phyloP scores from a whole-genome alignment of 2,888 invertebrate genomes.

The Apoda limacodes region DNA sequence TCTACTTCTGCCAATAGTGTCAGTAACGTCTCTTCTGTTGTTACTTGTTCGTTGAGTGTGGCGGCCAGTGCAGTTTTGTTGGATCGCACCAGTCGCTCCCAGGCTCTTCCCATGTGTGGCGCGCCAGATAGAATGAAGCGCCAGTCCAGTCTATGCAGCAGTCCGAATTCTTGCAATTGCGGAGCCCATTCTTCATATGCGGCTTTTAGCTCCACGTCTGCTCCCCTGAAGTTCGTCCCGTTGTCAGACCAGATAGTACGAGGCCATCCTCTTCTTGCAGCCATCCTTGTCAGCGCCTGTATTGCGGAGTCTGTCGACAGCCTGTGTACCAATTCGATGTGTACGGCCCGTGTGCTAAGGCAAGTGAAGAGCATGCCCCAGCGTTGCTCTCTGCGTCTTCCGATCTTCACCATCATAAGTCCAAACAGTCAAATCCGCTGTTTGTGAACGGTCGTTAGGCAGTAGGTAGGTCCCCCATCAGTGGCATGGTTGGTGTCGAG shows the following conservation, averaged over 20 bases:
- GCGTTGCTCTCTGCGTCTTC: constrained; percentile 14
- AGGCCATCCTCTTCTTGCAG: constrained; percentile 18
- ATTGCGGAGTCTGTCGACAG: constrained; percentile 15
- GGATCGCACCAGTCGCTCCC: constrained; percentile 17
- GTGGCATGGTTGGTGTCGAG: constrained; percentile 7
- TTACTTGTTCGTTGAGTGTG: constrained; percentile 6
- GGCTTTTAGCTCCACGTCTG: constrained; percentile 11
- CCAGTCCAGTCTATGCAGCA: constrained; percentile 13
- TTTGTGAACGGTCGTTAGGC: constrained; percentile 18
- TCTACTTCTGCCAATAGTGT: constrained; percentile 14
- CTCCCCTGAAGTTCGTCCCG: constrained; percentile 19
- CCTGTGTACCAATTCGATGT: too few species aligned
- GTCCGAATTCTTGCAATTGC: constrained; percentile 2
- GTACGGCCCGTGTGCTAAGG: constrained; percentile 17
- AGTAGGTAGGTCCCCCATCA: constrained; percentile 11
- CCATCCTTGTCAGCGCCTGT: constrained; percentile 15
- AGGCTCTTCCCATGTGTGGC: constrained; percentile 17
- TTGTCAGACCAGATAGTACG: constrained; percentile 14
- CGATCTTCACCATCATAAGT: constrained; percentile 18
- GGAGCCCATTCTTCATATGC: too few species aligned
- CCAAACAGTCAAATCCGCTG: constrained; percentile 21
- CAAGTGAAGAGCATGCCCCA: constrained; percentile 23
- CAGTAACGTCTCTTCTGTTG: constrained; percentile 10
- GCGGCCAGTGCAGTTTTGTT: constrained; percentile 14
- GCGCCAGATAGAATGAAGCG: constrained; percentile 14